A percentile compares a stretch with the other conserved stretches of the same genome.
phyloP scores from a whole-genome alignment of 2,113 vertebrate species.

The Phylloscopus trochiloides region DNA sequence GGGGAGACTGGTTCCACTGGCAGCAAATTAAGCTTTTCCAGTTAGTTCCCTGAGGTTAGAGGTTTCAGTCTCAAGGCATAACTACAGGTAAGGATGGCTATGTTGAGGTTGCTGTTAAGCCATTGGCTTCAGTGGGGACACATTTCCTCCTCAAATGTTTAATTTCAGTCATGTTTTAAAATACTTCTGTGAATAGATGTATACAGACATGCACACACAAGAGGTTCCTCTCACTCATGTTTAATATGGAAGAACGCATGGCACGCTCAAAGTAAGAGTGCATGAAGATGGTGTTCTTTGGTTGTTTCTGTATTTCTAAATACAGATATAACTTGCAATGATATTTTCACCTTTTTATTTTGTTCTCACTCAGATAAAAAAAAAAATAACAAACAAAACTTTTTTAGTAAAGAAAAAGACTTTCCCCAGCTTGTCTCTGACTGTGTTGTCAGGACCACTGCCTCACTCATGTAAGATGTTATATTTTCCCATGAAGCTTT shows the following conservation, averaged over 20 bases:
- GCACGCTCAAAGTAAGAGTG: background rate
- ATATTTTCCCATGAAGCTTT: background rate
- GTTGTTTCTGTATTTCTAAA: background rate
- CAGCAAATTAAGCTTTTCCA: background rate
- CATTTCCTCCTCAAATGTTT: background rate
- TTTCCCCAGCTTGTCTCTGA: background rate
- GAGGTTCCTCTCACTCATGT: background rate
- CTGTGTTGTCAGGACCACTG: background rate
- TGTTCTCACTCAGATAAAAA: background rate
- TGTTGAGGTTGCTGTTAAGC: background rate
- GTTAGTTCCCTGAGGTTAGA: background rate
- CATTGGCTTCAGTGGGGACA: background rate
- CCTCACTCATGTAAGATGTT: background rate
- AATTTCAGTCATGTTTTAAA: background rate
- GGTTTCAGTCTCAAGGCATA: background rate
- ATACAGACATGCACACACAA: background rate
- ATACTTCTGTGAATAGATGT: background rate
- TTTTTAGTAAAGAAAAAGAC: background rate
- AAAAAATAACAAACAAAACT: no score
- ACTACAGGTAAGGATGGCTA: background rate
- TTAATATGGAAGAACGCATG: background rate
- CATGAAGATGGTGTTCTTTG: background rate
- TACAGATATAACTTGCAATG: background rate
- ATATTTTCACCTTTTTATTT: background rate
- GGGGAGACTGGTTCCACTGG: background rate